Base-by-base conservation (phyloP, 2,113 vertebrate species). In the Poicephalus meyeri region DNA sequence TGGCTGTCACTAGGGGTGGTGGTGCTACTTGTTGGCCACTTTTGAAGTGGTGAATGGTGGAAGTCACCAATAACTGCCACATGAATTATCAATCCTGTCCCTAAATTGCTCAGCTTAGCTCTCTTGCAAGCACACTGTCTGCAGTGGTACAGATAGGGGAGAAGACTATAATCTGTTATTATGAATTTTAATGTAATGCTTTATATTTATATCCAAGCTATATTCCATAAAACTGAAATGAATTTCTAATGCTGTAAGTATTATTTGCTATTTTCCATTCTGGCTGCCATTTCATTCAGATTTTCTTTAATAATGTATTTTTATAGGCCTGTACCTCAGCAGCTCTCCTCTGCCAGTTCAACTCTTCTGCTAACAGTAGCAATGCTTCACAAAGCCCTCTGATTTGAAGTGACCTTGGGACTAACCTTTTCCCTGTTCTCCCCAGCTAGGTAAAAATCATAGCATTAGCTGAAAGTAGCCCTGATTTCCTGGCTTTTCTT, bases 301-400 rank as follows among this genome's bases (percentile, higher is more conserved):
- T 94, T 89, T 96, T 91, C 93, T 94, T 97, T 80, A 95, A 95
- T 92, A 95, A 97, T 92, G 83, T 76, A 93, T 96, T 96, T 91
- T 96, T 92, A 97, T 81, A 92, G 88, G 88, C 80, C 95, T 65
- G 37, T 76, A 92, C 61, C 86, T 85, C 90, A 87, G 85, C 64
- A 89, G 55, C 16, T 74, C 41, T 87, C 91, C 41, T 93, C 80
- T 91, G 86, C 60, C 80, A 85, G 88, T 80, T 91, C 50, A 93
- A 82, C 49, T 83, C 64, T 73, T 73, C 86, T 91, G 60, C 16
- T 91, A 79, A 44, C 64, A 88, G 86, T 5, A 79, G 76, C 58
- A 90, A 63, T 72, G 72, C 55, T 80, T 83, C 85, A 74, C 70
- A 84, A 80, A 93, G n/a, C 39, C 84, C 86, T 69, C 52, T 88